Conservation (phyloP, 1,140 invertebrate genomes). For the Paracyclopina nana region DNA sequence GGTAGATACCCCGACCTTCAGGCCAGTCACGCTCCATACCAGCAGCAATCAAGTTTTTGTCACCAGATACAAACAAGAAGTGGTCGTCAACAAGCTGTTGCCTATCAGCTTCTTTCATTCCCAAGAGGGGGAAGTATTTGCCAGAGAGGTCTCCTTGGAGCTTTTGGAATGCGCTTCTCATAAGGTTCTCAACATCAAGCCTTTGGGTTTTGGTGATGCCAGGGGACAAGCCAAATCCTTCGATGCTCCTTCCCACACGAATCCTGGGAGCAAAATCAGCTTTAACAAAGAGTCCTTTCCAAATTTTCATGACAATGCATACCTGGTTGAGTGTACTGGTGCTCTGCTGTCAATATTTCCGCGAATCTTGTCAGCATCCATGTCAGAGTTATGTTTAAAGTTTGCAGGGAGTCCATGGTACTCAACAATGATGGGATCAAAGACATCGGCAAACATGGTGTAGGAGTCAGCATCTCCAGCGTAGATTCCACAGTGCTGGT, state of each 20-base stretch:
- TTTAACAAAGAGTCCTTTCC: too few relatives aligned
- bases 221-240: constrained; percentile 17
- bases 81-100: constrained; percentile 26
- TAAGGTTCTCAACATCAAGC: constrained; percentile 15
- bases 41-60: constrained; percentile 24
- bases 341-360: constrained; percentile 16
- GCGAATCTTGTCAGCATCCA: constrained; percentile 14
- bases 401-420: constrained; percentile 18
- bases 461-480: constrained; percentile 16
- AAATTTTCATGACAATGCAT: too few relatives aligned
- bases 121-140: constrained; percentile 27
- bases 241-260: constrained; percentile 18
- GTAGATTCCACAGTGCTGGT: constrained; percentile 18
- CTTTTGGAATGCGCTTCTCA: constrained; percentile 14
- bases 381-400: constrained; percentile 16
- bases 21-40: constrained; percentile 53
- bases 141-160: constrained; percentile 24
- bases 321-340: constrained; percentile 15
- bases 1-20: constrained; percentile 62
- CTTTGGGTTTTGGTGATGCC: constrained; percentile 17
- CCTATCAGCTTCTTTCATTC: constrained; percentile 24
- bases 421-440: constrained; percentile 16
- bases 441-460: constrained; percentile 16
- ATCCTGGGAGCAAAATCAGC: too few relatives aligned
- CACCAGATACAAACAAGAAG: constrained; percentile 29